Conservation (phyloP, 1,140 invertebrate genomes). For the Hirudo medicinalis region DNA sequence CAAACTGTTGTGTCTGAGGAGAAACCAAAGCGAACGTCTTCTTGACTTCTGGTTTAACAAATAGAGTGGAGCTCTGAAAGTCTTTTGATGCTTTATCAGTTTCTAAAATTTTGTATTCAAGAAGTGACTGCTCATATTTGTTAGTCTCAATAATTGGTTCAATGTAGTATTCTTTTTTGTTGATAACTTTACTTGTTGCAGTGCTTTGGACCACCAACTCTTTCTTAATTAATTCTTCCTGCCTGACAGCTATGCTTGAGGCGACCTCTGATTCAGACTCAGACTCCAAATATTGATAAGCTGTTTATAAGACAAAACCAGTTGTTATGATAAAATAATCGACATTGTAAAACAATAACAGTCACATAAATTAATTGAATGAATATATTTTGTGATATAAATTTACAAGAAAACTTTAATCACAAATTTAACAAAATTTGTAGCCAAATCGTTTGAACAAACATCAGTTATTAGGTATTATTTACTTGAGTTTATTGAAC, state of each 20-base stretch:
- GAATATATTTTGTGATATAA: not conserved
- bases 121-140: not conserved
- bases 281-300: conserved; percentile 5
- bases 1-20: not conserved
- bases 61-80: conserved; percentile 1
- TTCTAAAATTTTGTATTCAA: not conserved
- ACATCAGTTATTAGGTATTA: too few relatives aligned
- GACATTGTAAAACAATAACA: not conserved
- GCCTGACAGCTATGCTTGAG: not conserved
- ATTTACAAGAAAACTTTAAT: not conserved
- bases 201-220: not conserved
- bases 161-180: conserved; percentile 4
- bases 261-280: conserved; percentile 2
- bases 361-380: not conserved
- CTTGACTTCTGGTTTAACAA: not conserved
- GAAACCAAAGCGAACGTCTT: conserved; percentile 9
- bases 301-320: not conserved
- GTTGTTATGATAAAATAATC: not conserved
- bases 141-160: conserved; percentile 10
- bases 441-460: too few relatives aligned
- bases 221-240: not conserved
- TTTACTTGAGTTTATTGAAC: too few relatives aligned
- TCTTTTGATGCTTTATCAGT: conserved; percentile 4
- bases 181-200: not conserved
- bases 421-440: not conserved